phyloP scores from a whole-genome alignment of 1,140 invertebrate species.

The Psix sp. region DNA sequence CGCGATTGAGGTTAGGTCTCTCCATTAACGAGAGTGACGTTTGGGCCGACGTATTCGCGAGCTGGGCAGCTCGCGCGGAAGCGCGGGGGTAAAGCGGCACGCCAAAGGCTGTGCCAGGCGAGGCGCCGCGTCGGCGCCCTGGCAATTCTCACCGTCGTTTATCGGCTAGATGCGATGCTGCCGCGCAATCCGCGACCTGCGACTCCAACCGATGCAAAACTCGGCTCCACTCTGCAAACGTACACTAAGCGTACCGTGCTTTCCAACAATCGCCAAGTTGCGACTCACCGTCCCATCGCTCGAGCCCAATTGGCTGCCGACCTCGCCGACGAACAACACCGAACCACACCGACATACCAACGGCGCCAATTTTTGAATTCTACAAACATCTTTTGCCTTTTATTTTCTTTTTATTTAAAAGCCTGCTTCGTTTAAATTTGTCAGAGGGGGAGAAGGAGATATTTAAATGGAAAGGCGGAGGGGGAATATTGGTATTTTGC shows the following conservation, averaged over 20 bases:
- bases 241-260: conserved; percentile 3
- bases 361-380: conserved; percentile 1
- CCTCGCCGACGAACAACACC: neutral
- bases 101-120: no score
- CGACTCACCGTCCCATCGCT: neutral
- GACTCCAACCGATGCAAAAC: neutral
- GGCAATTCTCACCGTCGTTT: no score
- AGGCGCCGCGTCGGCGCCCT: no score
- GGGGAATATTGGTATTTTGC: no score
- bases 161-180: no score
- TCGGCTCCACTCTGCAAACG: no score
- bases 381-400: neutral
- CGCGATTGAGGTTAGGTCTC: conserved; percentile 1
- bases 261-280: neutral
- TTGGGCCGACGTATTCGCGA: neutral
- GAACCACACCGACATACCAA: neutral
- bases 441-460: no score
- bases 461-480: no score
- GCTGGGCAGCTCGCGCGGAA: neutral
- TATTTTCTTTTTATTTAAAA: no score
- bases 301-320: conserved; percentile 6
- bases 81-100: no score
- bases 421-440: no score
- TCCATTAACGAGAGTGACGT: conserved; percentile 3
- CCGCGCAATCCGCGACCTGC: neutral